A percentile compares a stretch with the other conserved stretches of the same genome.
Conservation (phyloP, 1,140 invertebrate species). For the Cyclina sinensis region DNA sequence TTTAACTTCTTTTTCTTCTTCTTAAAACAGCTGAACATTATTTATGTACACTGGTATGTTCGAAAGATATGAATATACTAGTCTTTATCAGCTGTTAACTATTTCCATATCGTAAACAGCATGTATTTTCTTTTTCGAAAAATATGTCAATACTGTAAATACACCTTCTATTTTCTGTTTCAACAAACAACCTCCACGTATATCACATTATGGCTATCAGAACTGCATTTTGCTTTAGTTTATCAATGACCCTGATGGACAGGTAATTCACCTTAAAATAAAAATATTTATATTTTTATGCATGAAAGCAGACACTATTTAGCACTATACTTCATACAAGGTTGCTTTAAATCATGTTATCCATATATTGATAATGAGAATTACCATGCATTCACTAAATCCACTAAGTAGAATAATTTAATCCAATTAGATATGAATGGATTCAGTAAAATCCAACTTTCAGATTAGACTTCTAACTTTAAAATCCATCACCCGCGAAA, state of each 20-base stretch:
- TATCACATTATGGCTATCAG: not conserved
- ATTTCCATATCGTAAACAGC: too few species aligned
- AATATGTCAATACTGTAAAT: not conserved
- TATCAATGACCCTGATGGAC: not conserved
- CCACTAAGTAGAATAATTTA: slow-evolving; percentile 24
- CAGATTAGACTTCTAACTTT: slow-evolving; percentile 9
- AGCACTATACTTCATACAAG: not conserved
- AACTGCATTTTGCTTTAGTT: not conserved
- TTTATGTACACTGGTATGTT: not conserved
- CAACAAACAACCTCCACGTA: not conserved
- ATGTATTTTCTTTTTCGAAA: not conserved
- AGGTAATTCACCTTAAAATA: not conserved
- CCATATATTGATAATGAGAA: not conserved
- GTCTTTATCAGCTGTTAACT: too few species aligned
- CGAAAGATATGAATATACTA: not conserved
- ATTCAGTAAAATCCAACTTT: slow-evolving; percentile 35
- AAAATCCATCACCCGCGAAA: slow-evolving; percentile 12
- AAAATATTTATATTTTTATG: slow-evolving; percentile 6
- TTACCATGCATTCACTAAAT: slow-evolving; percentile 16
- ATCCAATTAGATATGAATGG: slow-evolving; percentile 24
- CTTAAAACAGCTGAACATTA: slow-evolving; percentile 73
- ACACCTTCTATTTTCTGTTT: not conserved
- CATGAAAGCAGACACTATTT: not conserved
- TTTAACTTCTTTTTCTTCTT: slow-evolving; percentile 82
- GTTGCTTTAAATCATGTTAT: not conserved